Evolutionary conservation across 37 sponge, comb jelly and placozoan genomes (phyloP).

Genomic region (Trichoplax adhaerens): DNA sequence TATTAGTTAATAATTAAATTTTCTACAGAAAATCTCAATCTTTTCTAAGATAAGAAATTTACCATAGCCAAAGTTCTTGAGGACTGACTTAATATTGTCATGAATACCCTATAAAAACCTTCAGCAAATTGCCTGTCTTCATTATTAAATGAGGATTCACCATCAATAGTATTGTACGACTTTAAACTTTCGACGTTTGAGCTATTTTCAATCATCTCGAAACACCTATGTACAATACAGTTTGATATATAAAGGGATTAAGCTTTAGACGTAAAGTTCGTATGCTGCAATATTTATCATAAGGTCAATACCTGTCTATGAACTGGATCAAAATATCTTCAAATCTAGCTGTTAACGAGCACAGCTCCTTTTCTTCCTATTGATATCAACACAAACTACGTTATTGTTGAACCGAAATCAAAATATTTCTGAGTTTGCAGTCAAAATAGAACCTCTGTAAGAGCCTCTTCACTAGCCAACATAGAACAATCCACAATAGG

Average conservation of each 20-base stretch:
- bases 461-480: constrained; percentile 14
- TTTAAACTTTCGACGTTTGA: constrained; percentile 22
- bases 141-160: too few relatives aligned
- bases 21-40: too few relatives aligned
- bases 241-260: neutral
- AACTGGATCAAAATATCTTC: constrained; percentile 67
- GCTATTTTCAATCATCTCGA: constrained; percentile 44
- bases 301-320: constrained; percentile 36
- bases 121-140: constrained; percentile 12
- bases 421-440: constrained; percentile 3
- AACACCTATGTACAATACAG: constrained; percentile 26
- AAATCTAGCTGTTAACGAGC: constrained; percentile 43
- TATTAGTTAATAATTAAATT: too few relatives aligned
- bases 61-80: constrained; percentile 52
- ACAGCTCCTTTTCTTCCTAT: constrained; percentile 50
- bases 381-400: too few relatives aligned
- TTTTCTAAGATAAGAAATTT: neutral
- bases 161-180: constrained; percentile 7
- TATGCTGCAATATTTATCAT: too few relatives aligned
- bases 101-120: constrained; percentile 19
- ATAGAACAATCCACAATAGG: constrained; percentile 72
- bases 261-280: neutral
- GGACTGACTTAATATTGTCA: constrained; percentile 33
- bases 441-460: constrained; percentile 30
- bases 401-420: neutral